phyloP scores from a whole-genome alignment of 2,113 vertebrate species.

The Paedocypris sp. region DNA sequence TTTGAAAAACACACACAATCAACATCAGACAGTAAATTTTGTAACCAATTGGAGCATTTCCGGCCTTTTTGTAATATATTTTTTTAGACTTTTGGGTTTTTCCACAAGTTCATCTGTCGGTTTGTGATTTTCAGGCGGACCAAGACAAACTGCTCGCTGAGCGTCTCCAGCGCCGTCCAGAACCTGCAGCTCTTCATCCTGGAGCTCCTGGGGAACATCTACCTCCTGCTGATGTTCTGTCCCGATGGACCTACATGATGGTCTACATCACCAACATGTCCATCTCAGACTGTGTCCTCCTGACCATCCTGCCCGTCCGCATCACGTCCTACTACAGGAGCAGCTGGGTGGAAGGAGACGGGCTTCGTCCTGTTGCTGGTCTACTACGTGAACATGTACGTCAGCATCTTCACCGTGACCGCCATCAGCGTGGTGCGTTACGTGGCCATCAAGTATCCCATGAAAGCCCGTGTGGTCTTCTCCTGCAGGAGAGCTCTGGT shows the following conservation, averaged over 20 bases:
- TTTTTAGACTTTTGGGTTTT: too few species aligned
- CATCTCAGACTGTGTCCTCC: conserved; percentile 49
- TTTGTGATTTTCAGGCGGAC: conserved; percentile 1
- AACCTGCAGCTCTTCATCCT: conserved; percentile 16
- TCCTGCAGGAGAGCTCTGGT: conserved; percentile 47
- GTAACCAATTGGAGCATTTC: too few species aligned
- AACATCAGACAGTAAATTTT: too few species aligned
- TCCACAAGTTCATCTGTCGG: too few species aligned
- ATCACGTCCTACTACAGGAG: conserved; percentile 16
- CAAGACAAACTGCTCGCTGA: conserved; percentile 4
- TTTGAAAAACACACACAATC: too few species aligned
- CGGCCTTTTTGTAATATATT: too few species aligned
- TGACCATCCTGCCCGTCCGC: conserved; percentile 56
- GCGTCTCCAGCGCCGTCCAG: not conserved
- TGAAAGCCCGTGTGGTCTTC: conserved; percentile 49
- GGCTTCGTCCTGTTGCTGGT: conserved; percentile 41
- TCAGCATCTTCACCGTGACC: conserved; percentile 55
- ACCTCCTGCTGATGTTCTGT: conserved; percentile 60
- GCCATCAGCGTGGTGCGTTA: conserved; percentile 62
- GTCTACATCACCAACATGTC: conserved; percentile 65
- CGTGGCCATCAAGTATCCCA: conserved; percentile 60
- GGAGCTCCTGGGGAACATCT: conserved; percentile 25
- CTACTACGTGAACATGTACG: conserved; percentile 60
- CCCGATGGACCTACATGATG: conserved; percentile 55
- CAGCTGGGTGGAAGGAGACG: accelerated